A percentile compares a stretch with the other conserved stretches of the same genome.
Evolutionary conservation across 1,140 invertebrate species (phyloP).

Genomic region (Mizuhopecten yessoensis): DNA sequence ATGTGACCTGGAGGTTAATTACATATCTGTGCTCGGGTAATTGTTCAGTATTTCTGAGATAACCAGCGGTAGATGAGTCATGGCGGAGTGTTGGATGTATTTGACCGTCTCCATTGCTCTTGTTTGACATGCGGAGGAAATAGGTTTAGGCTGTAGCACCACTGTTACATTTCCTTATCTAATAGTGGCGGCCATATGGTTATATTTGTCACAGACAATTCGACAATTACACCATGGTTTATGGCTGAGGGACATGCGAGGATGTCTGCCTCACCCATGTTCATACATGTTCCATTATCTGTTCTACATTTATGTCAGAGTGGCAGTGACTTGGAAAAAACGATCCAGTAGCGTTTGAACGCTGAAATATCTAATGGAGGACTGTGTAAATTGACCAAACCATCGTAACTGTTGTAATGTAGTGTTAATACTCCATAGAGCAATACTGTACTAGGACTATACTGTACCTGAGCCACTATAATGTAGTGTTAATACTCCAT

Average conservation of each 20-base stretch:
- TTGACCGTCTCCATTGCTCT: not conserved
- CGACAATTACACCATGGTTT: not conserved
- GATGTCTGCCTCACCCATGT: conserved; percentile 23
- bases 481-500: too few species aligned
- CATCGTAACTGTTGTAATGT: too few species aligned
- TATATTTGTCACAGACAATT: conserved; percentile 32
- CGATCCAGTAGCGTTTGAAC: not conserved
- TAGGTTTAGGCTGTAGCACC: not conserved
- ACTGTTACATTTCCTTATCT: not conserved
- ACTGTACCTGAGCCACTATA: too few species aligned
- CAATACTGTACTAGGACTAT: too few species aligned
- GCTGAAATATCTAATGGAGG: too few species aligned
- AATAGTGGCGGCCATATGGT: not conserved
- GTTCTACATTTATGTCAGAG: not conserved
- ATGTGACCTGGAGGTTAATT: not conserved
- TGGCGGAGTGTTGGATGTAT: not conserved
- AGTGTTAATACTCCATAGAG: too few species aligned
- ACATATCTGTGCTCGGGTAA: not conserved
- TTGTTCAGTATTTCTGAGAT: not conserved
- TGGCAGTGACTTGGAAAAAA: not conserved
- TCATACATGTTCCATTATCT: not conserved
- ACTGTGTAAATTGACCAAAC: not conserved
- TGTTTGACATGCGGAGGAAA: not conserved
- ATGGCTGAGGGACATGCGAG: not conserved
- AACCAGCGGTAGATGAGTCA: not conserved